Conservation (phyloP, 2,888 invertebrate genomes). For the Macaria liturata region DNA sequence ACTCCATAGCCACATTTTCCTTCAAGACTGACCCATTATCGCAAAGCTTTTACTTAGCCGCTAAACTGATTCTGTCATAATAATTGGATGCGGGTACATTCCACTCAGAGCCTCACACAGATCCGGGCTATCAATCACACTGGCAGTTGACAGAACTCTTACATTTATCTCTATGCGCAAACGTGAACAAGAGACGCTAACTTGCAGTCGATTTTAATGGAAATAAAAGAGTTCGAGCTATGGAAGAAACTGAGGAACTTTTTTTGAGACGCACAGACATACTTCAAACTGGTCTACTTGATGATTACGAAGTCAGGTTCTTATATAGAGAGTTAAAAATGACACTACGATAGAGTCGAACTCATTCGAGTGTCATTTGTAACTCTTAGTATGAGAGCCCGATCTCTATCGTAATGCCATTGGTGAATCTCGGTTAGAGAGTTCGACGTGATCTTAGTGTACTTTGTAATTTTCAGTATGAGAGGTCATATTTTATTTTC, state of each 20-base stretch:
- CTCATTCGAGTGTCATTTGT: no score
- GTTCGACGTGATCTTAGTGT: no score
- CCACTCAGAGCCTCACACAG: constrained; percentile 52
- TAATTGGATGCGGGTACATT: constrained; percentile 53
- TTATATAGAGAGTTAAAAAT: no score
- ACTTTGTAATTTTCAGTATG: no score
- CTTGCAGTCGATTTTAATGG: constrained; percentile 52
- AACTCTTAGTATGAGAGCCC: no score
- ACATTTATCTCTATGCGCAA: constrained; percentile 62
- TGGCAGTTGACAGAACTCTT: constrained; percentile 70
- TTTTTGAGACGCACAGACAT: background rate
- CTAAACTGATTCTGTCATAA: constrained; percentile 48
- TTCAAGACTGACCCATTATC: background rate
- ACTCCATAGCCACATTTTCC: no score
- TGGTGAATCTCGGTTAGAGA: no score
- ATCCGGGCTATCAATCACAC: constrained; percentile 64
- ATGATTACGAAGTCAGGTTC: no score
- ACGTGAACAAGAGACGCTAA: constrained; percentile 44
- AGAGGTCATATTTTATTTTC: no score
- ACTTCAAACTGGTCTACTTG: background rate
- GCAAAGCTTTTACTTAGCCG: constrained; percentile 36
- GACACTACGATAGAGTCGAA: no score
- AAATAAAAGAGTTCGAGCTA: constrained; percentile 27
- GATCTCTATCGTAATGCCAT: no score
- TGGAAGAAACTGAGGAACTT: background rate